Base-by-base conservation (phyloP, 1,140 invertebrate species). In the Agrypnia vestita region DNA sequence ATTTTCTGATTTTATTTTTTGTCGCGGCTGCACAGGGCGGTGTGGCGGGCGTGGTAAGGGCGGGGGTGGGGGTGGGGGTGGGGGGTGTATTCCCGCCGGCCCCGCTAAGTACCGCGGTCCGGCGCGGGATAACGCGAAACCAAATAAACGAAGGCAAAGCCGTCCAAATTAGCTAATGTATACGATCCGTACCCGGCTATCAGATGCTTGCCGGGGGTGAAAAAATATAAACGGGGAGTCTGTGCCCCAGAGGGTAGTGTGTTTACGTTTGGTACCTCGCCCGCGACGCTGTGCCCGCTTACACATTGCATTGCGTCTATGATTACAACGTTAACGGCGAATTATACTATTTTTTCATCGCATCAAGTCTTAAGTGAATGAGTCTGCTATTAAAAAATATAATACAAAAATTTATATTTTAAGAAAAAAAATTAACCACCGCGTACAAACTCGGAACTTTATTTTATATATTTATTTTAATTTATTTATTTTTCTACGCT, bases 161-260 rank as follows among this genome's bases (percentile, higher is more conserved):
- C 67, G 82, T 80, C 76, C 79, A 83, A 83, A 83, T 83, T 83
- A 83, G 82, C 82, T 83, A 83, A 83, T 83, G 82, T 83, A 83
- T 80, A 79, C 72, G 79, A 78, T 80, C 78, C 72, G 47, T 76
- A 77, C 59, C 17, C 12, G 69, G 76, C 56, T 83, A 83, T 83
- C 82, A 79, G 78, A 80, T 80, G 62, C 74, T 78, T 61, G 35
- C 47, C 53, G 55, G 74, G 75, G 69, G 19, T 47, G 49, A 55
- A 77, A 75, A 82, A 82, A 82, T 79, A 25, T 49, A 49, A 46
- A 69, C n/a, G 21, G 11, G n/a, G 61, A 71, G 46, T 49, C 47
- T 71, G 46, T n/a, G 67, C 80, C 80, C 80, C 51, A 44, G 64
- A 62, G 80, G 80, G 46, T 69, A 55, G 19, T 72, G 7, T 25